Conservation (phyloP, 2,113 vertebrate species). For the Ictidomys tridecemlineatus region DNA sequence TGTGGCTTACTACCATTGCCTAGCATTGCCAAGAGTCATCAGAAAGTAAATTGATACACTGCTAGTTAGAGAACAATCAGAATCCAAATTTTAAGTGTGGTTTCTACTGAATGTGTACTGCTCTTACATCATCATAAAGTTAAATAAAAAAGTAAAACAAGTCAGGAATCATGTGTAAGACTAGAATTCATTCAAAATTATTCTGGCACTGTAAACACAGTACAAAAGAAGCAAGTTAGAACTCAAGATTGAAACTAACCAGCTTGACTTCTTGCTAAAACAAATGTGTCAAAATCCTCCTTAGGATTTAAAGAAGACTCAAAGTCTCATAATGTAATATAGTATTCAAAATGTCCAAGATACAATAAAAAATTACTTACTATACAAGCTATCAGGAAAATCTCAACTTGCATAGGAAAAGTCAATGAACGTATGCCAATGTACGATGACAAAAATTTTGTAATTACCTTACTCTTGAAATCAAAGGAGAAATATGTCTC, state of each 20-base stretch:
- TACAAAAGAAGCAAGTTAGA: background rate
- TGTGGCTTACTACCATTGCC: background rate
- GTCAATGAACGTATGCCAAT: background rate
- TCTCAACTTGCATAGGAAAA: background rate
- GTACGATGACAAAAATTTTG: background rate
- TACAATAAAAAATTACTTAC: background rate
- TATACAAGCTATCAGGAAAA: background rate
- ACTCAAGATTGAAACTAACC: background rate
- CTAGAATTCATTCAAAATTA: background rate
- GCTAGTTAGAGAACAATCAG: background rate
- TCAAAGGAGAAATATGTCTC: background rate
- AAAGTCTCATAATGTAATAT: background rate
- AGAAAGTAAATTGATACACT: background rate
- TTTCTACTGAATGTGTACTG: background rate
- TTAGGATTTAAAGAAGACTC: background rate
- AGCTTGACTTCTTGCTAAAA: background rate
- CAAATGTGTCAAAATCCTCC: background rate
- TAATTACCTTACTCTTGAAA: background rate
- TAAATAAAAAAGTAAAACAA: background rate
- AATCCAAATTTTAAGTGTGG: background rate
- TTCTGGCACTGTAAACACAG: background rate
- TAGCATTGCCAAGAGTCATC: background rate
- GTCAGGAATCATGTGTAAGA: background rate
- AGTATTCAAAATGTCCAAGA: background rate
- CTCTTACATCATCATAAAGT: background rate